Percentiles rank a stretch among this genome's conserved stretches.
Conservation (phyloP, 1,140 invertebrate genomes). For the Nymphalis io region DNA sequence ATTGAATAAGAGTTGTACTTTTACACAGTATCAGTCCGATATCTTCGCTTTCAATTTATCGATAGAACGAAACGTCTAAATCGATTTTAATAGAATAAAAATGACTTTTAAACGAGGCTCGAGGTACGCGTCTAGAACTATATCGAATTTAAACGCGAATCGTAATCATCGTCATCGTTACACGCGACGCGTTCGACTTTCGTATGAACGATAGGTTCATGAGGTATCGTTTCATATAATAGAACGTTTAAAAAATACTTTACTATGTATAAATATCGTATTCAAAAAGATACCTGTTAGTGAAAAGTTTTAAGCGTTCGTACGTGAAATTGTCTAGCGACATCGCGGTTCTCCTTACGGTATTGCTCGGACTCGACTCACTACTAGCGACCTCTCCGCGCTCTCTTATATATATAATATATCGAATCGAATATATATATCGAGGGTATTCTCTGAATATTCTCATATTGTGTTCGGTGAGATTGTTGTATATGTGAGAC, state of each 20-base stretch:
- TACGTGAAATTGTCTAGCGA: constrained; percentile 36
- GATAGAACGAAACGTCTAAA: too few species aligned
- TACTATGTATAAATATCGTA: constrained; percentile 19
- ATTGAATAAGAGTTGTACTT: too few species aligned
- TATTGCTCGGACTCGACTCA: constrained; percentile 27
- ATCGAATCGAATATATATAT: too few species aligned
- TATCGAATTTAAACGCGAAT: constrained; percentile 12
- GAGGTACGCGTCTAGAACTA: constrained; percentile 9
- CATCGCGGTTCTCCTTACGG: constrained; percentile 36
- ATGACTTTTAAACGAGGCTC: too few species aligned
- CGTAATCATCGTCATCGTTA: background rate
- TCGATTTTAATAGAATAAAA: too few species aligned
- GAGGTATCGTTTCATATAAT: background rate
- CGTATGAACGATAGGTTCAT: constrained; percentile 13
- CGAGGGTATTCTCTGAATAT: too few species aligned
- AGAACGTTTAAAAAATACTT: background rate
- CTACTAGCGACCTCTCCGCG: constrained; percentile 30
- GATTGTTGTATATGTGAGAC: too few species aligned
- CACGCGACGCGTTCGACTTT: background rate
- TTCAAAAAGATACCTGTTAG: constrained; percentile 28
- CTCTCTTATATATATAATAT: too few species aligned
- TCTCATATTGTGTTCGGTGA: too few species aligned
- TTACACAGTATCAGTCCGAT: too few species aligned
- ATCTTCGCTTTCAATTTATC: too few species aligned
- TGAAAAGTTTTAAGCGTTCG: constrained; percentile 35